Base-by-base conservation (phyloP, 2,888 invertebrate genomes). In the Eremobia ochroleuca region DNA sequence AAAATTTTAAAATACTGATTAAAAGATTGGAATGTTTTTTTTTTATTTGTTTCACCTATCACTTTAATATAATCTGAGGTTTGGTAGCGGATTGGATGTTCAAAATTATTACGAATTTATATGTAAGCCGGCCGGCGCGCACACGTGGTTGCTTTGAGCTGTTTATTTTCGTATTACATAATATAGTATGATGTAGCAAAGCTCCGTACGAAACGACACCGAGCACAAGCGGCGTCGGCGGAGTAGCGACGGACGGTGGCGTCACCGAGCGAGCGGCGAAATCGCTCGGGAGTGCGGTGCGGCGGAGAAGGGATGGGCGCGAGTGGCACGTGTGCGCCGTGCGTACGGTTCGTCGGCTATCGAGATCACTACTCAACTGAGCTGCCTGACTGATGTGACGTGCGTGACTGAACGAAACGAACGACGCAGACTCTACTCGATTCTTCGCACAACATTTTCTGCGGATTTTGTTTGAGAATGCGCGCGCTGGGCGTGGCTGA, bases 401-500 rank as follows among this genome's bases (percentile, higher is more conserved):
- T 94, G 93, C 94, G 95, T 93, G 94, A 94, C 94, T 93, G 93
- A 93, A 91, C 91, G 91, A 90, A 90, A 90, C 89, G 89, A 90
- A 91, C 92, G 83, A 78, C 81, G 91, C 91, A 91, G 90, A 90
- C 90, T 91, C 92, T 90, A 92, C 91, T 93, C 93, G 91, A 90
- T 92, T 92, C 93, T 92, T 92, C 91, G 90, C 92, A 92, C 94
- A 93, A 92, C 93, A 94, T 94, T 94, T 94, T 94, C 92, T 94
- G 93, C 92, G 90, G 93, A 94, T 94, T 94, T 94, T 94, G 94
- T 95, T 94, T 92, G 93, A 94, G 93, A 95, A 94, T 95, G 95
- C 95, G 95, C 95, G 92, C 94, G 93, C 93, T 95, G 95, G 95
- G 95, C 95, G 95, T 95, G 95, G 95, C 93, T 91, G 82, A 87